Evolutionary conservation across 2,113 vertebrate species (phyloP), one percentile per base, ranked within the genome.

Genomic region (Psephotus haematonotus): DNA sequence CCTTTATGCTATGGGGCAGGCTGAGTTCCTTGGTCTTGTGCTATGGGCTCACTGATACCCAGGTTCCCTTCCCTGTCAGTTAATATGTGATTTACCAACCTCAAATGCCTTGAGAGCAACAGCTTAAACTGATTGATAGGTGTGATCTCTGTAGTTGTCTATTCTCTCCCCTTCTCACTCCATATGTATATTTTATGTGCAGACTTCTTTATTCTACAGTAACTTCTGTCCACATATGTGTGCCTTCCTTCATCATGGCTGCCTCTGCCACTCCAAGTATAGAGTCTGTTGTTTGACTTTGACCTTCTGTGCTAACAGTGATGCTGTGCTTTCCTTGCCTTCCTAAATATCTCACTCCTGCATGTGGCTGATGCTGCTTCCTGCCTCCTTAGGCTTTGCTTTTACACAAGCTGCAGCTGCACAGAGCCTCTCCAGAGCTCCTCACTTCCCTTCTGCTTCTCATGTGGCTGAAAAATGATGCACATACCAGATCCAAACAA

Each of bases 401-500:
- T 62, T 70, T 7, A 0, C 10, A 18, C 86, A 13, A 14, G 25
- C 41, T 76, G 64, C 79, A 81, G 65, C 89, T 65, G 47, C 67
- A 31, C 23, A 2, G 83, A 82, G 87, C 84, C 78, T 67, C 82
- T 84, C 77, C 67, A 59, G 67, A 74, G n/a, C 71, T 80, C 53
- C 86, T 9, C 1, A 4, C 47, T 72, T n/a, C 95, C 81, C 71
- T 87, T 10, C 4, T 31, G 78, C 44, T 90, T 75, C 84, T 86
- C 71, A 71, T 12, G 1, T 74, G 92, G 94, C 91, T 97, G 92
- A 88, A 69, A 88, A 94, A 92, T 20, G 90, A 93, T 97, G 95
- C 93, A 90, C 90, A 92, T 86, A 39, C 64, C 82, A 68, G 81
- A 55, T 84, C 49, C 90, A 95, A 96, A 74, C 75, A 62, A 22